Percentiles rank a stretch among this genome's conserved stretches.
Evolutionary conservation across 37 sponge, comb jelly and placozoan genomes (phyloP).

Genomic region (Mnemiopsis leidyi): DNA sequence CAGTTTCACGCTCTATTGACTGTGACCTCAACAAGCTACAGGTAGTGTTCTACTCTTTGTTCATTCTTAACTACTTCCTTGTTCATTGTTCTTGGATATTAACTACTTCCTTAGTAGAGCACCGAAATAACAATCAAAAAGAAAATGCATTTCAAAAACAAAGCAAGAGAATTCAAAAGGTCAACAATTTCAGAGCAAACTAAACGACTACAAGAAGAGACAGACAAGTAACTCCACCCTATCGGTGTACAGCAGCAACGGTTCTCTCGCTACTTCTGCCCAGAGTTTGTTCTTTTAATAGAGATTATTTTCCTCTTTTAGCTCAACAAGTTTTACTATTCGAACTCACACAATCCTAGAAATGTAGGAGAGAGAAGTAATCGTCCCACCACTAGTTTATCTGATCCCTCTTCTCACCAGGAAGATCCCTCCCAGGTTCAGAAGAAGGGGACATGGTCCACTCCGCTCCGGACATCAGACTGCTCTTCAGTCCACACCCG

Average conservation of each 20-base stretch:
- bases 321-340: too few species aligned
- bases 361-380: too few species aligned
- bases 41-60: too few species aligned
- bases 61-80: too few species aligned
- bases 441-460: background rate
- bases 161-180: too few species aligned
- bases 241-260: background rate
- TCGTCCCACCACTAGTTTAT: too few species aligned
- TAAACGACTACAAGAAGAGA: background rate
- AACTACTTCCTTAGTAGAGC: too few species aligned
- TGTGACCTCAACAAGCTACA: conserved; percentile 29
- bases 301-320: too few species aligned
- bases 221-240: background rate
- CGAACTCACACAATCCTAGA: too few species aligned
- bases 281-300: background rate
- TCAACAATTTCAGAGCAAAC: background rate
- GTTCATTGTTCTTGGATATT: too few species aligned
- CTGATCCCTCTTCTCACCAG: background rate
- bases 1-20: background rate
- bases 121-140: too few species aligned
- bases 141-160: too few species aligned
- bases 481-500: background rate
- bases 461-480: conserved; percentile 37
- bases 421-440: background rate
- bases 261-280: background rate